Percentiles rank a stretch among this genome's conserved stretches.
phyloP scores from a whole-genome alignment of 2,113 vertebrate genomes.

The Macaca fascicularis region T2T-MFA8v1.1 NC_088384.1:80371501-80372000 shows the following conservation, averaged over 20 bases:
- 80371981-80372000: neutral
- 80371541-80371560: neutral
- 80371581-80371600: neutral
- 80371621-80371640: neutral
- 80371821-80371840: neutral
- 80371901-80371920: neutral
- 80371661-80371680: conserved; percentile 9
- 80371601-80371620: neutral
- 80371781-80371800: neutral
- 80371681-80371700: neutral
- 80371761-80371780: neutral
- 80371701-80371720: neutral
- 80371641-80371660: neutral
- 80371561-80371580: neutral
- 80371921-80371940: conserved; percentile 37
- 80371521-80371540: neutral
- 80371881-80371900: neutral
- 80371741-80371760: neutral
- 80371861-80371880: neutral
- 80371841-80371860: neutral
- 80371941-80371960: neutral
- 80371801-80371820: neutral
- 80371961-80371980: neutral
- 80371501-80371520: neutral
- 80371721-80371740: neutral